These are phyloP conservation scores for Drosophila macrospina DNA, from an alignment of 2,888 invertebrate genomes.

Conservation along the genomic window DNA sequence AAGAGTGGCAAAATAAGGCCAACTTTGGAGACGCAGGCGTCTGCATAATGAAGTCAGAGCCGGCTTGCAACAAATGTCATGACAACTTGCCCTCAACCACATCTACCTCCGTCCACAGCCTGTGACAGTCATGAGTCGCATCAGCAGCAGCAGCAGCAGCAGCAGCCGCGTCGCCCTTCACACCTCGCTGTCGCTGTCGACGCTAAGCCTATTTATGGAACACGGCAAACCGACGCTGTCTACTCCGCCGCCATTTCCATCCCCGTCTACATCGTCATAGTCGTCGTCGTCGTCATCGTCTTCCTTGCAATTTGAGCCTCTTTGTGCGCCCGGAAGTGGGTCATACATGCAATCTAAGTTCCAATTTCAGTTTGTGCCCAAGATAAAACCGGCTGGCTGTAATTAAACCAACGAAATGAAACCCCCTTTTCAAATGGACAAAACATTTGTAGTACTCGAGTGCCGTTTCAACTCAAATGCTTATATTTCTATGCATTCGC, in stretches of 20 bases:
- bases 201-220: slow-evolving; percentile 65
- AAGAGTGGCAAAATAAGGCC: slow-evolving; percentile 68
- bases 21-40: slow-evolving; percentile 55
- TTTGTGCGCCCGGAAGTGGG: slow-evolving; percentile 78
- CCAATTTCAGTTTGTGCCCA: slow-evolving; percentile 45
- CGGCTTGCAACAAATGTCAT: slow-evolving; percentile 70
- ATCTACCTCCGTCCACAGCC: neutral
- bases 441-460: slow-evolving; percentile 69
- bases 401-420: slow-evolving; percentile 68
- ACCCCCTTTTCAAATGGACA: slow-evolving; percentile 55
- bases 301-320: slow-evolving; percentile 62
- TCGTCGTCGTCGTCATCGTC: slow-evolving; percentile 32
- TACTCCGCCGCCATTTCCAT: slow-evolving; percentile 10
- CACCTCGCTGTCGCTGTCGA: slow-evolving; percentile 56
- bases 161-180: slow-evolving; percentile 59
- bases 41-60: slow-evolving; percentile 69
- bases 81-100: slow-evolving; percentile 58
- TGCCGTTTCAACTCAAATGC: slow-evolving; percentile 29
- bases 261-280: slow-evolving; percentile 1
- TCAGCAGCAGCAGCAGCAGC: slow-evolving; percentile 29
- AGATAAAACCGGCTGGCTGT: slow-evolving; percentile 68
- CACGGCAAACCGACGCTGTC: slow-evolving; percentile 42
- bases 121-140: slow-evolving; percentile 18
- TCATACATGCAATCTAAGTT: slow-evolving; percentile 68
- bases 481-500: slow-evolving; percentile 34